phyloP scores from a whole-genome alignment of 2,113 vertebrate genomes.

The Hylia prasina region DNA sequence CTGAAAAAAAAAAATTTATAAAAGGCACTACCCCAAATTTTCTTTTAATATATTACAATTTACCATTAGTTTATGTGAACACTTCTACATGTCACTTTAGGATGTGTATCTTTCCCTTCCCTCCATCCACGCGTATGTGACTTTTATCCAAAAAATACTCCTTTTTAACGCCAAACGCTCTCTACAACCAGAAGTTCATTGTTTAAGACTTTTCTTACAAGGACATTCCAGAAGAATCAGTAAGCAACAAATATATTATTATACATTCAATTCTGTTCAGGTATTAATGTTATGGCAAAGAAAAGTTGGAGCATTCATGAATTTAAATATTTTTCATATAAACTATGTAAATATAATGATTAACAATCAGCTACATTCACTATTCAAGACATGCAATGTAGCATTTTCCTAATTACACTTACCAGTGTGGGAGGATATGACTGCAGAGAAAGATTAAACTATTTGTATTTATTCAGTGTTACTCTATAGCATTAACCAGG shows the following conservation, averaged over 20 bases:
- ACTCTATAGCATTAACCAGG: conserved; percentile 60
- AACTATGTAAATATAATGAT: conserved; percentile 70
- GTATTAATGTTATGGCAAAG: conserved; percentile 53
- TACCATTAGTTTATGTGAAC: conserved; percentile 22
- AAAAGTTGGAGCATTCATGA: conserved; percentile 52
- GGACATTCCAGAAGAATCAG: not conserved
- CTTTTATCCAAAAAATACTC: not conserved
- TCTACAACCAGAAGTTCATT: not conserved
- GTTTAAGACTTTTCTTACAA: conserved; percentile 8
- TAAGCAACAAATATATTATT: not conserved
- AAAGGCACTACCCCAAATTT: conserved; percentile 8
- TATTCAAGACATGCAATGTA: conserved; percentile 54
- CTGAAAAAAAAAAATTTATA: conserved; percentile 50
- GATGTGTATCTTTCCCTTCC: not conserved
- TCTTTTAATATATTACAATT: conserved; percentile 34
- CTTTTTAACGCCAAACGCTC: not conserved
- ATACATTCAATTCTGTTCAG: conserved; percentile 26
- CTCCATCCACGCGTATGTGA: not conserved
- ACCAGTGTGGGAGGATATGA: conserved; percentile 59
- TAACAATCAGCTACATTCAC: conserved; percentile 66
- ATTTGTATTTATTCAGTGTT: conserved; percentile 71
- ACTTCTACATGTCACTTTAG: not conserved
- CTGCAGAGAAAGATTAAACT: conserved; percentile 65
- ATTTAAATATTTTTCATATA: conserved; percentile 70
- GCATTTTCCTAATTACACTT: conserved; percentile 71